Evolutionary conservation across 53 echinoderm and acorn worm genomes (phyloP).

Genomic region (Mesocentrotus franciscanus): DNA sequence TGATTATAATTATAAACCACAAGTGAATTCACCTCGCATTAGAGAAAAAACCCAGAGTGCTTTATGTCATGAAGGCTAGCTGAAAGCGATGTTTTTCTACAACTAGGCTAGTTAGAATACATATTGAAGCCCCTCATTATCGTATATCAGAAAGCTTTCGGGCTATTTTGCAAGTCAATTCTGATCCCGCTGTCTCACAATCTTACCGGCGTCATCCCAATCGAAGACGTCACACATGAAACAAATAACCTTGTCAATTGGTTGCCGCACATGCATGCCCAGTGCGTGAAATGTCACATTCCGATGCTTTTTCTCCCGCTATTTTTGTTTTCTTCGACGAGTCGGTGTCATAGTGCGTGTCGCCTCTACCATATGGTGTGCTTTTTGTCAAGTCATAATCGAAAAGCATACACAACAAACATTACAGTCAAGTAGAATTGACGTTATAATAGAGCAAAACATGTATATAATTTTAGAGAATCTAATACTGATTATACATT

Average conservation of each 20-base stretch:
- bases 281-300: constrained; percentile 27
- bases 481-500: too few relatives aligned
- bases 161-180: constrained; percentile 36
- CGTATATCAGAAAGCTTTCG: neutral
- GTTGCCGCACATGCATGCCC: neutral
- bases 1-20: neutral
- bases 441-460: neutral
- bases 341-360: neutral
- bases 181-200: neutral
- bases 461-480: too few relatives aligned
- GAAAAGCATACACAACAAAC: neutral
- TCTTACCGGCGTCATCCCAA: neutral
- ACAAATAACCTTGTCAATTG: constrained; percentile 41
- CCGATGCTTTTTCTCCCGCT: constrained; percentile 9
- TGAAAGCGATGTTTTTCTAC: too few relatives aligned
- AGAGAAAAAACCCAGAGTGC: neutral
- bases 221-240: constrained; percentile 17
- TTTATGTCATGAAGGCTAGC: neutral
- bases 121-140: neutral
- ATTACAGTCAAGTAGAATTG: neutral
- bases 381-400: neutral
- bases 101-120: neutral
- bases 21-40: neutral
- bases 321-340: neutral
- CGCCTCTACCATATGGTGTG: constrained; percentile 21